phyloP scores from a whole-genome alignment of 2,888 invertebrate species.

The Polydrusus cervinus region DNA sequence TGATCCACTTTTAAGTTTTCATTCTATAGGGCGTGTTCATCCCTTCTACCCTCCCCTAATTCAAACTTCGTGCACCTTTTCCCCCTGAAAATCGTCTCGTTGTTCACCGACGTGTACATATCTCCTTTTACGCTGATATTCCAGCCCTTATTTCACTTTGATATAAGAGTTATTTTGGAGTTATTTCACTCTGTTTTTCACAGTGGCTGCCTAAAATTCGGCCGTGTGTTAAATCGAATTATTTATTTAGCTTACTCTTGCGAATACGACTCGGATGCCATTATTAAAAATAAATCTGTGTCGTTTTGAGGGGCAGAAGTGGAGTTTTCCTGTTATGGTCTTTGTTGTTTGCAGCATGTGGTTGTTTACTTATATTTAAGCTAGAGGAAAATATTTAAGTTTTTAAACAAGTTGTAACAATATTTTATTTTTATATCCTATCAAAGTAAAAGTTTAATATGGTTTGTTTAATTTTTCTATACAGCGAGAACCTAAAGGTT shows the following conservation, averaged over 20 bases:
- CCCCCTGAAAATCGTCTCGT: conserved; percentile 35
- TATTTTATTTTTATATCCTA: too few species aligned
- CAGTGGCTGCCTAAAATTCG: conserved; percentile 40
- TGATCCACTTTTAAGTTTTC: conserved; percentile 4
- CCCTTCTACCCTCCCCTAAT: conserved; percentile 9
- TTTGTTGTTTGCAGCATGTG: conserved; percentile 2
- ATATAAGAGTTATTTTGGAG: conserved; percentile 38
- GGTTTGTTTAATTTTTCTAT: too few species aligned
- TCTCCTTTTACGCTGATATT: conserved; percentile 35
- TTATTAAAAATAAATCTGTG: conserved; percentile 44
- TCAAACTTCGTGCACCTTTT: conserved; percentile 38
- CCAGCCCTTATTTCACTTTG: conserved; percentile 22
- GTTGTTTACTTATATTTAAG: neutral
- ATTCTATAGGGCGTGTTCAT: conserved; percentile 32
- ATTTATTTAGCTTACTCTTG: conserved; percentile 51
- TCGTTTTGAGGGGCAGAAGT: conserved; percentile 14
- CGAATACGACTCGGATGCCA: conserved; percentile 42
- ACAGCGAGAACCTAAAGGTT: too few species aligned
- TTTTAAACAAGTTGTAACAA: too few species aligned
- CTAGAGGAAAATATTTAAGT: too few species aligned
- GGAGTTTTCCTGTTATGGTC: neutral
- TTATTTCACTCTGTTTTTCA: conserved; percentile 33
- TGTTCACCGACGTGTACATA: conserved; percentile 44
- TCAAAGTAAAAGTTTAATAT: too few species aligned
- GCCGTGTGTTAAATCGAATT: conserved; percentile 52